Base-by-base conservation (phyloP, 2,888 invertebrate genomes). In the Sialis fuliginosa region DNA sequence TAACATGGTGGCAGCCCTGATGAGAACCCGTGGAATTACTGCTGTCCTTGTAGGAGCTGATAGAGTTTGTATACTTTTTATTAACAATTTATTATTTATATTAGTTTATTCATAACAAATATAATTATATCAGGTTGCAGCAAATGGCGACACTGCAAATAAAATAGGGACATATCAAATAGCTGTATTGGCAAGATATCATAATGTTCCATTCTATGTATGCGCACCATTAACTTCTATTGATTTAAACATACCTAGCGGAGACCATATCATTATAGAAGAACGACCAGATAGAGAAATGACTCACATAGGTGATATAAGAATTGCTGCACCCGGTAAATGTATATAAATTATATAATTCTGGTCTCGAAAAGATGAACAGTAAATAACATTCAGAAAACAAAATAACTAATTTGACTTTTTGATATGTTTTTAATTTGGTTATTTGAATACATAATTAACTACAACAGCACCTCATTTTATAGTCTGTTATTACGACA, bases 21-120 rank as follows among this genome's bases (percentile, higher is more conserved):
- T 98, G 85, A 79, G 82, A 54, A 73, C 77, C 9, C 77, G 82
- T 59, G 77, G 79, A 53, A 82, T 98, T 49, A 78, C 81, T 34
- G 95, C 92, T 1, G 90, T 98, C 6, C 81, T 97, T n/a, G 93
- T 96, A 13, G 98, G 97, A 12, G 97, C 97, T 43, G 98, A 98
- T 63, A 75, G 97, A 62, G 91, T 87, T 59, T 62, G 57, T 45
- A 35, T 46, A 35, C 12, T 39, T 9, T n/a, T 33, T 45, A 10
- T 5, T 7, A 42, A 3, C 9, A 22, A 8, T 42, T n/a, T 9
- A 9, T 9, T 35, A 35, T 35, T 35, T n/a, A n/a, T 8, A 35
- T 35, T 2, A 2, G 8, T 35, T n/a, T 9, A n/a, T 35, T n/a
- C n/a, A n/a, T n/a, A 9, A n/a, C 9, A n/a, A 35, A 35, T 6